Base-by-base conservation (phyloP, 2,797 vertebrate genomes). In the Aldrovandia affinis region DNA sequence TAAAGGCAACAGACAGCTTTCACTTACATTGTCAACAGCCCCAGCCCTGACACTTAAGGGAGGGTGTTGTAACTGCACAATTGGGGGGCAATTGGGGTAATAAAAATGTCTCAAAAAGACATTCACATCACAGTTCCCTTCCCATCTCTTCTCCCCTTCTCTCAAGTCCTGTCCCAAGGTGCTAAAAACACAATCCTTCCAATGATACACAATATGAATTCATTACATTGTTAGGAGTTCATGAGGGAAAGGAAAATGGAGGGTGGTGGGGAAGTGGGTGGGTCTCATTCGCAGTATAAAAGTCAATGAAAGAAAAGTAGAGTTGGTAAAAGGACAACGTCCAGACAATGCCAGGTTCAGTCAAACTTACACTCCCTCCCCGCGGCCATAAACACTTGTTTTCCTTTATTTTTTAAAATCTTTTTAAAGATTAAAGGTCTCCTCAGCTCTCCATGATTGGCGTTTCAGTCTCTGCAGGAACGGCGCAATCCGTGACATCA, bases 391-490 rank as follows among this genome's bases (percentile, higher is more conserved):
- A 90, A 90, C 83, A 73, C 77, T 75, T 86, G 82, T 83, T 89
- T 85, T 85, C 82, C 79, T 85, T 88, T 87, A 88, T 92, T 44
- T 28, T 20, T 36, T 68, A n/a, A n/a, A n/a, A n/a, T n/a, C n/a
- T 33, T 18, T 70, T 70, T 30, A 65, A 50, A 50, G 12, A 65
- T n/a, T n/a, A 65, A 65, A 55, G 36, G 33, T 14, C 83, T 47
- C 61, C 61, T 96, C 92, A 95, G 93, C 94, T 95, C 85, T 95
- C 92, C 57, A 92, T 79, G 59, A 89, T 89, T 8, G 92, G 87
- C 3, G 91, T 87, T 85, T 95, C 93, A 20, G 68, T 89, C 82
- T 93, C 94, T 89, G 89, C 90, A 30, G 92, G 87, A 80, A 92
- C 89, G 80, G 90, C 84, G 83, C 90, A 88, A 82, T 93, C 91